Evolutionary conservation across 1,140 invertebrate genomes (phyloP), one percentile per base, ranked within the genome.

Genomic region (Sitodiplosis mosellana): DNA sequence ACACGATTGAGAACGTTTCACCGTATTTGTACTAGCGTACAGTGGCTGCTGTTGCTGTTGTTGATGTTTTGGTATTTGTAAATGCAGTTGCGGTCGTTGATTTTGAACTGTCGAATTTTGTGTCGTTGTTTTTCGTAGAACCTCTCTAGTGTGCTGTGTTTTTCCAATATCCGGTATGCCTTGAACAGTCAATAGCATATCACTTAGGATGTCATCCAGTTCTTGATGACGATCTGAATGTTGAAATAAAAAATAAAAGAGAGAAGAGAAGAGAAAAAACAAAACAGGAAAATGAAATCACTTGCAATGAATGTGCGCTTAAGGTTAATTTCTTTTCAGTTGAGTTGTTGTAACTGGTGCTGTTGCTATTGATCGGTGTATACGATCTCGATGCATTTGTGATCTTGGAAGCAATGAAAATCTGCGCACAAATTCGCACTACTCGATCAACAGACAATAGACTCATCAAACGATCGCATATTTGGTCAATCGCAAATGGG

Each of bases 141-240:
- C 11, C 20, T 43, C 18, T 18, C 17, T 10, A 14, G 4, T 40
- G 3, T 43, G 41, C 17, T 43, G 41, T 18, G n/a, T 43, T 43
- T 43, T 45, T 11, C 17, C 22, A 33, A 49, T 46, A 41, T 49
- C 48, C 11, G 48, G 48, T 11, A 49, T 49, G 22, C 45, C 44
- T 42, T 49, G 48, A 27, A 49, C 48, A 17, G 48, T 49, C 20
- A 40, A 34, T 46, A 49, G 44, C 48, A 49, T 49, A 41, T 49
- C 48, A 49, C 19, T 33, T 33, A 49, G 27, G 19, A 49, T 49
- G 34, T 49, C 45, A 49, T 49, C 48, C 33, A 49, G 21, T 49
- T 49, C 48, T 15, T 36, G 43, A 18, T 49, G 43, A 19, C 48
- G 43, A 41, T 49, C 48, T 41, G 5, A n/a, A 38, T 38, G 36